These are phyloP conservation scores for Gymnoscopelus microlampas DNA, from an alignment of 2,797 vertebrate genomes.

Conservation along the genomic window DNA sequence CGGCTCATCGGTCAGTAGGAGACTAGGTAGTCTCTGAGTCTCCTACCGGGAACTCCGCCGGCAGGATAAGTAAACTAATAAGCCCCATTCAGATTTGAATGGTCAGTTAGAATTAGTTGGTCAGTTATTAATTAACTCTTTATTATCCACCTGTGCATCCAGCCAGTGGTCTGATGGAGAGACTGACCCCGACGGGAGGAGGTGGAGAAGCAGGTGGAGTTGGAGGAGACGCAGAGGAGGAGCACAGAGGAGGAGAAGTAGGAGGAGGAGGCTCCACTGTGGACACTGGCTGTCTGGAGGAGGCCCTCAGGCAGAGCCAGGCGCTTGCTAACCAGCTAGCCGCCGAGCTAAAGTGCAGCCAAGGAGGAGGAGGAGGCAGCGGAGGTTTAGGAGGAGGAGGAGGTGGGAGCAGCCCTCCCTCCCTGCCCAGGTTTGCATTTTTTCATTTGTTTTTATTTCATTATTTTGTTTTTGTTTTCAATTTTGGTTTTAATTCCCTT, in stretches of 20 bases:
- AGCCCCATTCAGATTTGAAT: no score
- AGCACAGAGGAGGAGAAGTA: slow-evolving; percentile 64
- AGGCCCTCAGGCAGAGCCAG: slow-evolving; percentile 89
- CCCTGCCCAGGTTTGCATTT: neutral
- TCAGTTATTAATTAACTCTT: no score
- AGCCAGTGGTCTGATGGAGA: slow-evolving; percentile 77
- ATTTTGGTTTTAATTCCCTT: no score
- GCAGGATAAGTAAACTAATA: no score
- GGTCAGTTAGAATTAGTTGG: no score
- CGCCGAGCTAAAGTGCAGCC: slow-evolving; percentile 71
- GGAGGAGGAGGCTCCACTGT: slow-evolving; percentile 75
- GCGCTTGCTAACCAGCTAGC: slow-evolving; percentile 82
- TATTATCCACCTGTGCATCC: no score
- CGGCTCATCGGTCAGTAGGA: no score
- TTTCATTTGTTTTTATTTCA: no score
- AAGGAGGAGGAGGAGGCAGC: slow-evolving; percentile 26
- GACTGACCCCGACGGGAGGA: slow-evolving; percentile 58
- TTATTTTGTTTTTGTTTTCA: no score
- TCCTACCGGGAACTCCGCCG: no score
- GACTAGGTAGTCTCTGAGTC: no score
- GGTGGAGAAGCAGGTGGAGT: slow-evolving; percentile 79
- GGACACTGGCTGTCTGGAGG: slow-evolving; percentile 77
- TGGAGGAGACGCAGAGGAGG: slow-evolving; percentile 62
- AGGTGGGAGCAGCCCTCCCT: slow-evolving; percentile 22
- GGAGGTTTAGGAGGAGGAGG: slow-evolving; percentile 14